Evolutionary conservation across 2,113 vertebrate genomes (phyloP).

Genomic region (Murina feae): DNA sequence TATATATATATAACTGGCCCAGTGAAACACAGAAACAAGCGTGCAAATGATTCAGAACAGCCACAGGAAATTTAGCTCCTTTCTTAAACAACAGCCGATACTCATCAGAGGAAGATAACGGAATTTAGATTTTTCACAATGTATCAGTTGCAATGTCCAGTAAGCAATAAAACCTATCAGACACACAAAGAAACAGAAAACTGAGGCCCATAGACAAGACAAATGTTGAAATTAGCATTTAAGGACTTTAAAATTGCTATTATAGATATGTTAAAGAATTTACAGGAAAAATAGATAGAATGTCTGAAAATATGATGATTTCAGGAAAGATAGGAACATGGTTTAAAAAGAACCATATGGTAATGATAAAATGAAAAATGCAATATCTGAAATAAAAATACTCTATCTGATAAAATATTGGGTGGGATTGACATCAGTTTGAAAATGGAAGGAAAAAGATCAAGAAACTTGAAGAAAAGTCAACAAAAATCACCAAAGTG

Average conservation of each 20-base stretch:
- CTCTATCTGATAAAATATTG: neutral
- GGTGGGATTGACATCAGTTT: neutral
- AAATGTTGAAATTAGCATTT: neutral
- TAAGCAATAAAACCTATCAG: neutral
- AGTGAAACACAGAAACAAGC: neutral
- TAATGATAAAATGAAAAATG: neutral
- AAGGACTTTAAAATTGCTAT: neutral
- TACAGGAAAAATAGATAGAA: neutral
- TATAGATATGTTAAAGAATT: neutral
- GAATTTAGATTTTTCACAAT: neutral
- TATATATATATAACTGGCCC: neutral
- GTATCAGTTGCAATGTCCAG: neutral
- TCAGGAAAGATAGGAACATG: conserved; percentile 1
- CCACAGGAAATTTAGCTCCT: neutral
- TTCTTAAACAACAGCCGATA: neutral
- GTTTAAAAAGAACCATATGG: neutral
- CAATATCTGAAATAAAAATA: conserved; percentile 11
- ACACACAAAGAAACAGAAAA: neutral
- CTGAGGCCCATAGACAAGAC: neutral
- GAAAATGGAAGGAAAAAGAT: neutral
- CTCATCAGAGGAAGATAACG: neutral
- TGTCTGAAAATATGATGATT: neutral
- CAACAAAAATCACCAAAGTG: neutral
- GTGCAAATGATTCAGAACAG: neutral
- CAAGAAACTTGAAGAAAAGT: neutral